phyloP scores from a whole-genome alignment of 64 coral and sea anemone species.

The Montipora efflorescens region DNA sequence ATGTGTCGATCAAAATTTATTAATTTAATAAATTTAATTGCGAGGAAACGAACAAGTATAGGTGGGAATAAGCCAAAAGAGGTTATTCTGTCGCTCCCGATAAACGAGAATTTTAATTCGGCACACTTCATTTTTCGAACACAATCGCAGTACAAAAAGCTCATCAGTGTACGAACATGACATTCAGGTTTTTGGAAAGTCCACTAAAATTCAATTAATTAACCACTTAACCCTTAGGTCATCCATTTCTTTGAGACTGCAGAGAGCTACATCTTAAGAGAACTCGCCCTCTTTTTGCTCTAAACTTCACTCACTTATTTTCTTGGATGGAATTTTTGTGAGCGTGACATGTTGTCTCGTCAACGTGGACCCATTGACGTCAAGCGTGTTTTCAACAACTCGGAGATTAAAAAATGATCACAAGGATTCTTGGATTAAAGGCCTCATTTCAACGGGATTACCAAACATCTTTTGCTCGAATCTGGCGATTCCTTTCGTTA shows the following conservation, averaged over 20 bases:
- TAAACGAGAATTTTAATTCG: too few relatives aligned
- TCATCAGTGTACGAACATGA: too few relatives aligned
- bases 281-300: background rate
- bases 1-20: too few relatives aligned
- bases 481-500: background rate
- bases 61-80: too few relatives aligned
- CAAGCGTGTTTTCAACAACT: background rate
- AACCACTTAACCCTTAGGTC: background rate
- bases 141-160: too few relatives aligned
- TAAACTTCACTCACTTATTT: background rate
- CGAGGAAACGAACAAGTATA: too few relatives aligned
- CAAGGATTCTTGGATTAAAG: background rate
- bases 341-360: background rate
- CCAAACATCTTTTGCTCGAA: background rate
- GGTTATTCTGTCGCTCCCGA: too few relatives aligned
- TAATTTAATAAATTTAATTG: too few relatives aligned
- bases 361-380: background rate
- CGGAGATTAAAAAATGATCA: background rate
- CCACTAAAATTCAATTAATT: too few relatives aligned
- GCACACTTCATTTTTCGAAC: too few relatives aligned
- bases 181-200: too few relatives aligned
- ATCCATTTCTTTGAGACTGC: background rate
- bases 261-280: background rate
- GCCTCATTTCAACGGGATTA: background rate
- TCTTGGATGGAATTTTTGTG: background rate